phyloP scores from a whole-genome alignment of 2,888 invertebrate species.

The Thumatha senex region DNA sequence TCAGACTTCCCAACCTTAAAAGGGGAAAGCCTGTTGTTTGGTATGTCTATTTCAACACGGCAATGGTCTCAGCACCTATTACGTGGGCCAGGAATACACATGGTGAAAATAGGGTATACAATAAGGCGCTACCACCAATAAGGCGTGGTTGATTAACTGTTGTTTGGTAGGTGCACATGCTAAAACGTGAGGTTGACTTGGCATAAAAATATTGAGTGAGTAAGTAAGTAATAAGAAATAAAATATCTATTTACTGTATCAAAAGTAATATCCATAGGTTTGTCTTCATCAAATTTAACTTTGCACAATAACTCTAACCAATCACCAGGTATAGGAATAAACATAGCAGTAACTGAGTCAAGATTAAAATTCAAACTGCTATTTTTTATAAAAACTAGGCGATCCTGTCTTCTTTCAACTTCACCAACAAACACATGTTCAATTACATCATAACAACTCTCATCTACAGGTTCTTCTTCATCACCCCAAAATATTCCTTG shows the following conservation, averaged over 20 bases:
- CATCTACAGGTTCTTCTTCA: conserved; percentile 57
- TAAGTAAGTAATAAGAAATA: no score
- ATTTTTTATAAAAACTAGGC: conserved; percentile 75
- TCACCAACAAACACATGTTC: conserved; percentile 67
- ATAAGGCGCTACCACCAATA: no score
- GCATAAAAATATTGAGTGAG: no score
- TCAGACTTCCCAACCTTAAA: no score
- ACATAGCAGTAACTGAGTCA: conserved; percentile 84
- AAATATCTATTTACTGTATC: conserved; percentile 54
- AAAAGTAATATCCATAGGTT: conserved; percentile 68
- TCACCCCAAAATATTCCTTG: conserved; percentile 79
- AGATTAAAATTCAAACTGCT: conserved; percentile 84
- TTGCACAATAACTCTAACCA: conserved; percentile 86
- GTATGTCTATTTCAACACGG: no score
- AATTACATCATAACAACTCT: conserved; percentile 52
- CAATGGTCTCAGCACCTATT: no score
- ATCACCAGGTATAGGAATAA: conserved; percentile 88
- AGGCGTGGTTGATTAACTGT: no score
- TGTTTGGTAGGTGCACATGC: no score
- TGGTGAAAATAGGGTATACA: no score
- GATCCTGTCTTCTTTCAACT: conserved; percentile 57
- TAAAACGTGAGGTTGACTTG: no score
- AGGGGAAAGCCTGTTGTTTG: no score
- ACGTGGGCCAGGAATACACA: no score
- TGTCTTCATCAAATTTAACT: conserved; percentile 84